phyloP scores from a whole-genome alignment of 2,888 invertebrate species.

The Rhagonycha fulva region DNA sequence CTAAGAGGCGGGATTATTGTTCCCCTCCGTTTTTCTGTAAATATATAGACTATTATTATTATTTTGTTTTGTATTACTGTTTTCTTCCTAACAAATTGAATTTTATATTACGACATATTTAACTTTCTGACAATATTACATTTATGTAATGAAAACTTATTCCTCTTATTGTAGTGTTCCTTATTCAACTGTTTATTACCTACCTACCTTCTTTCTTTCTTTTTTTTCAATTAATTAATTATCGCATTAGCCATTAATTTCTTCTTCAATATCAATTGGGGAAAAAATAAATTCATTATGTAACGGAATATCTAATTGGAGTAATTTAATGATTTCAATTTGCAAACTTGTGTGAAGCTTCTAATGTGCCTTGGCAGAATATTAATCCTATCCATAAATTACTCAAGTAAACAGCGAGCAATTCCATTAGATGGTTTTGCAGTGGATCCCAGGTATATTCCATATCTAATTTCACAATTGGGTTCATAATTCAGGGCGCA shows the following conservation, averaged over 20 bases:
- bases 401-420: slow-evolving; percentile 45
- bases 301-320: not conserved
- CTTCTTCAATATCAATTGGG: not conserved
- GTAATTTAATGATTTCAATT: slow-evolving; percentile 21
- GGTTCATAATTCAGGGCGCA: slow-evolving; percentile 51
- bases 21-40: slow-evolving; percentile 33
- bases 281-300: not conserved
- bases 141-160: not conserved
- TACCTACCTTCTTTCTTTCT: not conserved
- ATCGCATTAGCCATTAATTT: not conserved
- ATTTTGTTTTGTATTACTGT: slow-evolving; percentile 43
- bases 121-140: not conserved
- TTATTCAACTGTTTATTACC: not conserved
- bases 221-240: not conserved
- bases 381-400: slow-evolving; percentile 54
- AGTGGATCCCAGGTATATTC: slow-evolving; percentile 42
- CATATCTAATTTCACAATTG: slow-evolving; percentile 55
- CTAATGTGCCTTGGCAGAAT: slow-evolving; percentile 34
- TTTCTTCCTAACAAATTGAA: slow-evolving; percentile 15
- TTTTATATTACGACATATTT: slow-evolving; percentile 3
- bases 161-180: not conserved
- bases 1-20: slow-evolving; percentile 27
- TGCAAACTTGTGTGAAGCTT: slow-evolving; percentile 21
- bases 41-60: slow-evolving; percentile 20
- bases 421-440: slow-evolving; percentile 31